These are phyloP conservation scores for Aspidiotus destructor DNA, from an alignment of 2,888 invertebrate species.

Conservation along the genomic window DNA sequence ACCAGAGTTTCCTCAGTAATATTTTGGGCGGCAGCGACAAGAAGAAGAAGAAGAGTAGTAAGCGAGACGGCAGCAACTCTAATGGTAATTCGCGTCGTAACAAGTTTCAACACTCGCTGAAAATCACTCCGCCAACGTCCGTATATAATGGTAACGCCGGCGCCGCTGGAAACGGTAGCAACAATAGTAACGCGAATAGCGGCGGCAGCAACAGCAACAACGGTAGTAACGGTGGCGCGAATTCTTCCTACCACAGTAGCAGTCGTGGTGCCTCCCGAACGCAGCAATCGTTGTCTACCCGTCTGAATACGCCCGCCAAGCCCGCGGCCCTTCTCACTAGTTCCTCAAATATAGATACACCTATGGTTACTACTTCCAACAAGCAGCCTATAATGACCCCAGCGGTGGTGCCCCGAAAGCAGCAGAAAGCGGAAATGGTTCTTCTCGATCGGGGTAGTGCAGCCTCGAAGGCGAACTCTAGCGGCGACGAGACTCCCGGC, in stretches of 20 bases:
- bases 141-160: conserved; percentile 20
- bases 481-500: neutral
- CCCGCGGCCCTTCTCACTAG: conserved; percentile 25
- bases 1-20: conserved; percentile 19
- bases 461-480: neutral
- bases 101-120: conserved; percentile 28
- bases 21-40: conserved; percentile 27
- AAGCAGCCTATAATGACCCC: conserved; percentile 31
- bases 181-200: neutral
- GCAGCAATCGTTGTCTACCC: conserved; percentile 20
- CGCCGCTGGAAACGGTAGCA: neutral
- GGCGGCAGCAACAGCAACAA: neutral
- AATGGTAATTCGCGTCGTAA: conserved; percentile 18
- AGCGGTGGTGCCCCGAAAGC: conserved; percentile 21
- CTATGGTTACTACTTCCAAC: conserved; percentile 32
- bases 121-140: conserved; percentile 17
- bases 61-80: conserved; percentile 20
- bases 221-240: neutral
- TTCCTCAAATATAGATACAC: conserved; percentile 31
- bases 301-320: conserved; percentile 20
- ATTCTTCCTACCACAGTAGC: conserved; percentile 7
- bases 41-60: conserved; percentile 23
- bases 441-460: neutral
- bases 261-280: conserved; percentile 25
- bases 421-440: conserved; percentile 8